These are phyloP conservation scores for Tragelaphus eurycerus DNA, from an alignment of 2,797 vertebrate species.

Conservation along the genomic window DNA sequence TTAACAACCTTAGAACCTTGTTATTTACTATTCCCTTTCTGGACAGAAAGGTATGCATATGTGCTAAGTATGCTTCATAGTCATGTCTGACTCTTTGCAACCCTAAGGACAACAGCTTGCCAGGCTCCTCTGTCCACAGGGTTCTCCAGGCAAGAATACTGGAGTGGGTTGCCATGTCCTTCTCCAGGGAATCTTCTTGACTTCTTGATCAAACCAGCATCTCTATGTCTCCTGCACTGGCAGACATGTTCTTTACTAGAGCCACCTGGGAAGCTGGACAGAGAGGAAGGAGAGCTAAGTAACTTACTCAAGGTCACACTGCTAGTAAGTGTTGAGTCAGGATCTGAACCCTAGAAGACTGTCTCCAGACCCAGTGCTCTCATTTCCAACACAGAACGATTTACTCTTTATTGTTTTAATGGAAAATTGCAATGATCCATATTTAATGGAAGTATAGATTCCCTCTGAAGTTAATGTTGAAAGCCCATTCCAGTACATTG, in stretches of 20 bases:
- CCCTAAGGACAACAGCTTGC: background rate
- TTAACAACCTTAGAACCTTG: background rate
- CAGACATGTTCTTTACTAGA: background rate
- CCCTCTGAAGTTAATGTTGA: constrained; percentile 61
- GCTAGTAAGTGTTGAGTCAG: background rate
- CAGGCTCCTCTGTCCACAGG: background rate
- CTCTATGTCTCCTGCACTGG: background rate
- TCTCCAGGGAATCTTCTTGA: background rate
- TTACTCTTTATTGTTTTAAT: constrained; percentile 48
- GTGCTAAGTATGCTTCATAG: background rate
- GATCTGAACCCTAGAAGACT: background rate
- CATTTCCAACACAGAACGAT: background rate
- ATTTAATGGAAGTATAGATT: constrained; percentile 49
- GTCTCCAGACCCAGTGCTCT: constrained; percentile 47
- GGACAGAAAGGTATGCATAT: background rate
- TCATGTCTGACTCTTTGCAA: background rate
- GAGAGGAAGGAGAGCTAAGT: background rate
- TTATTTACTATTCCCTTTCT: background rate
- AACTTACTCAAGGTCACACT: background rate
- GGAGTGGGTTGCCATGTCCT: background rate
- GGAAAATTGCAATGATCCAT: constrained; percentile 40
- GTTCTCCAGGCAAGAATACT: background rate
- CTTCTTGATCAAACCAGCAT: background rate
- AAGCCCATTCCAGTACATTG: constrained; percentile 19
- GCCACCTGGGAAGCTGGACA: background rate